A percentile compares a stretch with the other conserved stretches of the same genome.
These are phyloP conservation scores for Microcebus lehilahytsara DNA, from an alignment of 2,113 vertebrate species.

Conservation along the genomic window DNA sequence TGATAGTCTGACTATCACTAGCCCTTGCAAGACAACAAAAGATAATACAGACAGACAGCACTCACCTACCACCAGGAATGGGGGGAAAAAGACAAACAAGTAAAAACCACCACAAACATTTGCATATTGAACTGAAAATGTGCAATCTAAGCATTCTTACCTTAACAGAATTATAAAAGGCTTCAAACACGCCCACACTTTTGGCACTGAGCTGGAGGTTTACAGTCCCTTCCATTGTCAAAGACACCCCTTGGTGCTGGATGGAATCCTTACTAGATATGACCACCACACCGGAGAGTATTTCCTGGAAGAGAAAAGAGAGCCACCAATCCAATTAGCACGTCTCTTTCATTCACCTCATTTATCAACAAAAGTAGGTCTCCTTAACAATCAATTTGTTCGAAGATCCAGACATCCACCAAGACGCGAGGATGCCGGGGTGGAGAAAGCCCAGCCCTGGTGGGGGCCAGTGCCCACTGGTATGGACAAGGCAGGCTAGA, in stretches of 20 bases:
- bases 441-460: not conserved
- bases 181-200: constrained; percentile 97
- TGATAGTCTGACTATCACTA: not conserved
- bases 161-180: constrained; percentile 99
- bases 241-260: constrained; percentile 94
- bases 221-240: constrained; percentile 95
- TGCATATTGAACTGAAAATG: not conserved
- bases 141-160: constrained; percentile 76
- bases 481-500: not conserved
- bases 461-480: fast-evolving
- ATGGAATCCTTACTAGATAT: constrained; percentile 91
- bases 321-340: not conserved
- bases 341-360: fast-evolving
- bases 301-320: constrained; percentile 85
- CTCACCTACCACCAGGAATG: no score
- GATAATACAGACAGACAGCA: not conserved
- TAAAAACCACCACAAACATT: not conserved
- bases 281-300: constrained; percentile 92
- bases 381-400: not conserved
- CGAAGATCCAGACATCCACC: not conserved
- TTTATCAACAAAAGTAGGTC: not conserved
- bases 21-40: not conserved
- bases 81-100: no score
- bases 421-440: not conserved
- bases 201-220: constrained; percentile 98